Percentiles rank a stretch among this genome's conserved stretches.
Conservation (phyloP, 2,797 vertebrate genomes). For the Petrocephalus sullivani region DNA sequence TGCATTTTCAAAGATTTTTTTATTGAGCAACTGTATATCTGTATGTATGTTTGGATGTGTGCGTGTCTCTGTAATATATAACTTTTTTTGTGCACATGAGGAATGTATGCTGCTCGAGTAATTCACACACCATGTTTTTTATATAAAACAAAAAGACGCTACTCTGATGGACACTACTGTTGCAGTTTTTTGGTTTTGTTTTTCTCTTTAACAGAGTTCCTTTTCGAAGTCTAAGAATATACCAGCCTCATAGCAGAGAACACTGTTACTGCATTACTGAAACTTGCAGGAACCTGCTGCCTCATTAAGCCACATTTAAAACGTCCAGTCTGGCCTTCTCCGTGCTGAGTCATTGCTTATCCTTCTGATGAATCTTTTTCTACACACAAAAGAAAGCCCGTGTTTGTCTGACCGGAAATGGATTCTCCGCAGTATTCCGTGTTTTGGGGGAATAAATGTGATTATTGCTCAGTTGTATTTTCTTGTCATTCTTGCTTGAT, state of each 20-base stretch:
- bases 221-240: background rate
- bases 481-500: background rate
- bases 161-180: background rate
- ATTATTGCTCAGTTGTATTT: background rate
- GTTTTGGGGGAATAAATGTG: background rate
- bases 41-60: conserved; percentile 23
- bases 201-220: background rate
- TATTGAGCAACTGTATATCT: conserved; percentile 20
- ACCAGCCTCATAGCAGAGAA: background rate
- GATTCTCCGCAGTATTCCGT: background rate
- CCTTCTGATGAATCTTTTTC: background rate
- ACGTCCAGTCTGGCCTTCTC: background rate
- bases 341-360: background rate
- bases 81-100: conserved; percentile 5
- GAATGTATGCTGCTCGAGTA: background rate
- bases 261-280: background rate
- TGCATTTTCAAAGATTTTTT: conserved; percentile 18
- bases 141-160: background rate
- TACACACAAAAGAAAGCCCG: background rate
- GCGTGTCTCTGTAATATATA: conserved; percentile 11
- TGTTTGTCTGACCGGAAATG: background rate
- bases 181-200: background rate
- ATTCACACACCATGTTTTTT: background rate
- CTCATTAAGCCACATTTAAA: background rate
- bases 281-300: background rate